Base-by-base conservation (phyloP, 2,113 vertebrate species). In the Epinephelus moara region DNA sequence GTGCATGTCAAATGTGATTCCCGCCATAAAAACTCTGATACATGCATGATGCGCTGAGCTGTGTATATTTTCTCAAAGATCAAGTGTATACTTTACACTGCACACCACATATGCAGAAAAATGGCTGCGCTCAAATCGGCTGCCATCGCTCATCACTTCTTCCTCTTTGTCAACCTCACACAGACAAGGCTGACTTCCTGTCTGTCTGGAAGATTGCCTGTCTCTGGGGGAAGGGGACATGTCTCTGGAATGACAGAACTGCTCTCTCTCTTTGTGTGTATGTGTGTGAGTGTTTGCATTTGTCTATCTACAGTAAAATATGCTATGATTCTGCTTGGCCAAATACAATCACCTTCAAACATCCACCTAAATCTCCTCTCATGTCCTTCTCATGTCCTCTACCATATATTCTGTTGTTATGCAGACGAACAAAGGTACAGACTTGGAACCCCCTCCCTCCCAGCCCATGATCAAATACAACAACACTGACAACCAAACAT, bases 141-240 rank as follows among this genome's bases (percentile, higher is more conserved):
- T 90, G 81, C 84, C 88, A 83, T 85, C 56, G 14, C 80, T 87
- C 91, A 86, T 91, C 87, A 86, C 49, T 69, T 89, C 80, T 63
- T 85, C 62, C 80, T 70, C 72, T 23, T 70, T 75, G 37, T 6
- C 1, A 85, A 75, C 69, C 77, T 77, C 80, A 75, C 86, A 74
- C 70, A 88, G 84, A 86, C 85, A 80, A 53, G 53, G 50, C 53
- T 86, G 84, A 90, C 89, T 91, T 94, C 89, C 90, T 91, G 88
- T 89, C 88, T 90, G 90, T 88, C 84, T 94, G 86, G 62, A 53
- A 84, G 72, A 84, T 68, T 74, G 85, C 23, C 73, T 80, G 69
- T 93, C 89, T 91, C 76, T 45, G 56, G 80, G 69, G 82, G 50
- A 78, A 62, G 79, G 85, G 83, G 85, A 87, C 74, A 72, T 75